Base-by-base conservation (phyloP, 2,797 vertebrate genomes). In the Kryptopterus vitreolus region DNA sequence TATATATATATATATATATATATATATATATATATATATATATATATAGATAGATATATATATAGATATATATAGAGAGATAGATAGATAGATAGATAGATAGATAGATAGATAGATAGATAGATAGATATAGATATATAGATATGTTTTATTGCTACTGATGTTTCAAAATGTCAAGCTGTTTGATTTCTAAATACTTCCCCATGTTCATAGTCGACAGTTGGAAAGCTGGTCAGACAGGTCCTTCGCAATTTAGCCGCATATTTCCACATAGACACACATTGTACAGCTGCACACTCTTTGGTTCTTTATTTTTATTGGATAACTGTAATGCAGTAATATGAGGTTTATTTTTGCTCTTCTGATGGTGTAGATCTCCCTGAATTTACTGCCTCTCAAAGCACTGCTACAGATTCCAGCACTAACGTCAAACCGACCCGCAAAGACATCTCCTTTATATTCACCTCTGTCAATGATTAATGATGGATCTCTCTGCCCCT, bases 401-500 rank as follows among this genome's bases (percentile, higher is more conserved):
- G 9, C 55, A 70, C 53, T 61, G 68, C 59, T 77, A 53, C 80
- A 57, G 76, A 71, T 80, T 82, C n/a, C 62, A 65, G 55, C 20
- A 33, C 55, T 70, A 70, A 80, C 77, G 43, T 50, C n/a, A 26
- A 46, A 66, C 66, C 24, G 43, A 50, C 78, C 33, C 68, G 35
- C 31, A 29, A 62, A 58, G 73, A 43, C 35, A 71, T 73, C 79
- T 83, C 38, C 68, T 84, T 82, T 50, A 70, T 48, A 82, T 81
- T 78, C 71, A 72, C 80, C 46, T 72, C 57, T 80, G 59, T 77
- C 61, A 26, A 3, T 58, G n/a, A 48, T 76, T 81, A 78, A 78
- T 79, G 78, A 87, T 87, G 81, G 66, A 83, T 78, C 76, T 33
- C 80, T 1, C 46, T 53, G 52, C 8, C 13, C 3, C 53, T 82